These are phyloP conservation scores for Trichonephila inaurata DNA, from an alignment of 1,140 invertebrate genomes.

Conservation along the genomic window DNA sequence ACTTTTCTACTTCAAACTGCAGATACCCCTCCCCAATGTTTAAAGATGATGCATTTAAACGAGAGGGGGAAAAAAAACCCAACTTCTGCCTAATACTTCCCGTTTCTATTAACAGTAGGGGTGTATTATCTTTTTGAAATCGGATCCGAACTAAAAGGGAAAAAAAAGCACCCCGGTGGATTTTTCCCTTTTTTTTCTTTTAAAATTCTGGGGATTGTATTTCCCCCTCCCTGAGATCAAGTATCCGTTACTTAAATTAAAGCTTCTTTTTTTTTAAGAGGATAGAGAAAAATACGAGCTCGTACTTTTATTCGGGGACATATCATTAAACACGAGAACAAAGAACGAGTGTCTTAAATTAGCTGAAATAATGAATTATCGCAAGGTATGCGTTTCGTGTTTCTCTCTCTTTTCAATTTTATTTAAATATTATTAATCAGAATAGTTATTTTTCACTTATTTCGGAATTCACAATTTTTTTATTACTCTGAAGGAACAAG, in stretches of 20 bases:
- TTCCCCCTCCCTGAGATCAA: not conserved
- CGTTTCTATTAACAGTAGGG: constrained; percentile 9
- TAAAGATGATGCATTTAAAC: constrained; percentile 16
- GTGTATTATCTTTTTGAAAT: constrained; percentile 21
- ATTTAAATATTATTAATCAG: too few species aligned
- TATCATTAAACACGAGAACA: not conserved
- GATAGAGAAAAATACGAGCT: not conserved
- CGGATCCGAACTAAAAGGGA: not conserved
- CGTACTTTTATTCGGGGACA: not conserved
- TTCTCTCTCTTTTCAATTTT: too few species aligned
- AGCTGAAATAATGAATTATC: not conserved
- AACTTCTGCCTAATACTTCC: not conserved
- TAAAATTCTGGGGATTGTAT: not conserved
- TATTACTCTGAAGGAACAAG: too few species aligned
- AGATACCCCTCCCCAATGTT: too few species aligned
- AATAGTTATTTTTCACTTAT: too few species aligned
- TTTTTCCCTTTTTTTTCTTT: not conserved
- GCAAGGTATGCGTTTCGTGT: not conserved
- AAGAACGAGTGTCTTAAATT: not conserved
- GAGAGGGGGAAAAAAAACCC: not conserved
- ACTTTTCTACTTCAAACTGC: too few species aligned
- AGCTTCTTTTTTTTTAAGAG: not conserved
- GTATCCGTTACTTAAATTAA: constrained; percentile 11
- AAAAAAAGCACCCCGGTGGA: not conserved
- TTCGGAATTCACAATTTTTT: too few species aligned